Percentiles rank a stretch among this genome's conserved stretches.
These are phyloP conservation scores for Andrena haemorrhoa DNA, from an alignment of 2,888 invertebrate genomes.

Conservation along the genomic window DNA sequence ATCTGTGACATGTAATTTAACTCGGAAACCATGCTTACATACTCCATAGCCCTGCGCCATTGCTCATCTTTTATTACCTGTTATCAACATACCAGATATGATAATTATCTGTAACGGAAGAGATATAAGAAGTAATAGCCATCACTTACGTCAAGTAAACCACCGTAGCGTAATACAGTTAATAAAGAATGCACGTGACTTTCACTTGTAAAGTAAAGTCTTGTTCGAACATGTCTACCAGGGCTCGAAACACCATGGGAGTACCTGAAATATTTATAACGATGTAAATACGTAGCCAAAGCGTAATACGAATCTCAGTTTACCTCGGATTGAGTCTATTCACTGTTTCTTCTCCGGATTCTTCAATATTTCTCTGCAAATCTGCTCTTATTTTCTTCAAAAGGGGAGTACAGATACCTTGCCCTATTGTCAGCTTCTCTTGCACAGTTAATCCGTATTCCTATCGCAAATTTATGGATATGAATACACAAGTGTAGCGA, in stretches of 20 bases:
- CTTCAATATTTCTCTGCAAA: constrained; percentile 96
- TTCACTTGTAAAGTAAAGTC: constrained; percentile 99
- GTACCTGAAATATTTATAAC: constrained; percentile 87
- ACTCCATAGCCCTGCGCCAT: constrained; percentile 99
- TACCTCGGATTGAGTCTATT: constrained; percentile 97
- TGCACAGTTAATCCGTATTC: constrained; percentile 98
- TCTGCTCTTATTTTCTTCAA: constrained; percentile 98
- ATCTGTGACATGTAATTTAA: constrained; percentile 99
- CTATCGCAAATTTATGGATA: constrained; percentile 83
- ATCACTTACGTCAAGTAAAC: constrained; percentile 91
- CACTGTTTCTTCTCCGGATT: constrained; percentile 95
- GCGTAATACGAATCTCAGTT: constrained; percentile 10
- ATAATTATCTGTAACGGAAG: not conserved
- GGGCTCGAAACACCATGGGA: constrained; percentile 99
- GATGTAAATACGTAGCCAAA: constrained; percentile 1
- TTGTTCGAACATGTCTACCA: constrained; percentile 98
- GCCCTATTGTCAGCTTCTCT: constrained; percentile 98
- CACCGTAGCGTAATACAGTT: constrained; percentile 97
- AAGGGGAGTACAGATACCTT: constrained; percentile 98
- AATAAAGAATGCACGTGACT: constrained; percentile 99
- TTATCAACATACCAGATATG: constrained; percentile 2
- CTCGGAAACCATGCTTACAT: constrained; percentile 98
- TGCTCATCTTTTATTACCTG: constrained; percentile 95
- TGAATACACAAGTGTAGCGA: not conserved
- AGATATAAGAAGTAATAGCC: not conserved